Evolutionary conservation across 2,888 invertebrate species (phyloP).

Genomic region (Nasonovia ribisnigri): DNA sequence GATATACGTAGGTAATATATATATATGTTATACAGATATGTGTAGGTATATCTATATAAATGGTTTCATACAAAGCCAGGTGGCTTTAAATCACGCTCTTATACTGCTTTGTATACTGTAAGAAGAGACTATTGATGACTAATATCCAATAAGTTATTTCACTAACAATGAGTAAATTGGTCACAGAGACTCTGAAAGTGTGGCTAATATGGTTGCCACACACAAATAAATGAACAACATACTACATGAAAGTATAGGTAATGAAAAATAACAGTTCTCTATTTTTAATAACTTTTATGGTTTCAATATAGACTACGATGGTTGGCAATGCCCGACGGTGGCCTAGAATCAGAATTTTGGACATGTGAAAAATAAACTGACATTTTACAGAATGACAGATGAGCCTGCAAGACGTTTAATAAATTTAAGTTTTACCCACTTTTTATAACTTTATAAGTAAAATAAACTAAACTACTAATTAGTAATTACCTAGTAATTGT

Average conservation of each 20-base stretch:
- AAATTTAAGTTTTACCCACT: not conserved
- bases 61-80: not conserved
- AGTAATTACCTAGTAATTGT: too few relatives aligned
- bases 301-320: too few relatives aligned
- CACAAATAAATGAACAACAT: conserved; percentile 17
- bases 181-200: conserved; percentile 38
- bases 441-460: not conserved
- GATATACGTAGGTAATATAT: not conserved
- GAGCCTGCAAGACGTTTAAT: not conserved
- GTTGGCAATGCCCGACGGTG: not conserved
- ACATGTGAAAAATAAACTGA: not conserved
- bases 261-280: conserved; percentile 46
- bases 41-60: not conserved
- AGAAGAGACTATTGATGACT: not conserved
- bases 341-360: not conserved
- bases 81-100: not conserved
- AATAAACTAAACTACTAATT: not conserved
- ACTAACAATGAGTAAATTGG: conserved; percentile 41
- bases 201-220: conserved; percentile 24
- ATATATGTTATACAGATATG: not conserved
- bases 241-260: conserved; percentile 9
- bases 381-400: not conserved
- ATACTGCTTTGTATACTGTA: not conserved
- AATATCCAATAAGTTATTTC: conserved; percentile 38
- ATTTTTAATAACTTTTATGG: not conserved